These are phyloP conservation scores for Montipora capricornis DNA, from an alignment of 64 coral and sea anemone genomes.

Conservation along the genomic window DNA sequence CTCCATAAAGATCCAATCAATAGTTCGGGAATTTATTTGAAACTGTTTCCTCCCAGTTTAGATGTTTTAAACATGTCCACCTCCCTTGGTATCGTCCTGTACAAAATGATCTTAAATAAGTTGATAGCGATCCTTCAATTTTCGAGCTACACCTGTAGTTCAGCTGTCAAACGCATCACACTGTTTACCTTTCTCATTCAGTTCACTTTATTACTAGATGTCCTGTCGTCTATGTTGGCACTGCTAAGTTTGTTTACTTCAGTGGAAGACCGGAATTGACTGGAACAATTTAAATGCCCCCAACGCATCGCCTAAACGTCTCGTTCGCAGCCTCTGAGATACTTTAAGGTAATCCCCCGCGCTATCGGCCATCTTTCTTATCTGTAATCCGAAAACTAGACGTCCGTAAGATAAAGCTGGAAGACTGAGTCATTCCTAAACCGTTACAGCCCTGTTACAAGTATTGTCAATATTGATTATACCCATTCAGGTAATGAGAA, in stretches of 20 bases:
- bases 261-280: background rate
- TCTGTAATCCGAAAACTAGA: constrained; percentile 30
- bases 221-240: background rate
- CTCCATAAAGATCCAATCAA: background rate
- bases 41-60: background rate
- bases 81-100: too few species aligned
- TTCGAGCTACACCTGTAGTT: too few species aligned
- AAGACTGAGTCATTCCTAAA: constrained; percentile 3
- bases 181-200: background rate
- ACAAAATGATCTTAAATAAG: too few species aligned
- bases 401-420: constrained; percentile 15
- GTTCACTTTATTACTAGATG: background rate
- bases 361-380: background rate
- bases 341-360: background rate
- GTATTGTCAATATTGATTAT: background rate
- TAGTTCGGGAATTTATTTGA: background rate
- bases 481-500: background rate
- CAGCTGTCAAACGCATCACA: too few species aligned
- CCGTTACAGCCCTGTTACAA: background rate
- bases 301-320: background rate
- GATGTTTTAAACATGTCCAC: too few species aligned
- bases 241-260: background rate
- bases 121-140: too few species aligned
- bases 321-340: background rate
- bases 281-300: background rate